Conservation (phyloP, 1,140 invertebrate species). For the Drosophila pallidifrons region DNA sequence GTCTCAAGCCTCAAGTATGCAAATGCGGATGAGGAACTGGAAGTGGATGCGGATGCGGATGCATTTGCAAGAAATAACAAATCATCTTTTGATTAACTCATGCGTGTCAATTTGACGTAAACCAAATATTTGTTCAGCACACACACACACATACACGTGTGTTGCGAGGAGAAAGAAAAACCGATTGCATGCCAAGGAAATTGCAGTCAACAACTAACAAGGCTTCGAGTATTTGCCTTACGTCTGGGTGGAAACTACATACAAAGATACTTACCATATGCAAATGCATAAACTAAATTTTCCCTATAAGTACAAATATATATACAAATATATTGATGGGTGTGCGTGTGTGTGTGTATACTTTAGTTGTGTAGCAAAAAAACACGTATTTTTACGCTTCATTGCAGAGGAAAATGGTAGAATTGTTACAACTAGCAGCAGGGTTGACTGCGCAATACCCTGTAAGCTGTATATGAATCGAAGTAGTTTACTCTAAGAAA, state of each 20-base stretch:
- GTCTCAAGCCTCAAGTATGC: not conserved
- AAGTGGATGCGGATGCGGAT: slow-evolving; percentile 54
- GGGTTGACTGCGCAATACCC: slow-evolving; percentile 11
- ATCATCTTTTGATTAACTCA: slow-evolving; percentile 84
- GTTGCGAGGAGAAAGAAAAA: slow-evolving; percentile 55
- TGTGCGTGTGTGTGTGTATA: not conserved
- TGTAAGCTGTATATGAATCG: not conserved
- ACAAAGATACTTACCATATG: slow-evolving; percentile 62
- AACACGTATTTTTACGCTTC: slow-evolving; percentile 80
- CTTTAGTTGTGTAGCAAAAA: slow-evolving; percentile 52
- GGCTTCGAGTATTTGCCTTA: slow-evolving; percentile 70
- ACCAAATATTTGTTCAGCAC: slow-evolving; percentile 79
- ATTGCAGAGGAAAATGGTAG: slow-evolving; percentile 71
- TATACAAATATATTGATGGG: not conserved
- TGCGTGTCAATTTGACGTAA: slow-evolving; percentile 82
- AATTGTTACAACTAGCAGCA: not conserved
- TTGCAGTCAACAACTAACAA: slow-evolving; percentile 82
- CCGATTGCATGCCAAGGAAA: slow-evolving; percentile 69
- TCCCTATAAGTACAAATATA: slow-evolving; percentile 57
- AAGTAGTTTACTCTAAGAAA: too few species aligned
- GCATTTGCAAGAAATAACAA: slow-evolving; percentile 81
- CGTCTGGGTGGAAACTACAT: slow-evolving; percentile 59
- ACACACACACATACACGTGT: slow-evolving; percentile 35
- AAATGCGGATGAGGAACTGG: slow-evolving; percentile 9
- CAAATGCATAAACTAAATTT: slow-evolving; percentile 84